A percentile compares a stretch with the other conserved stretches of the same genome.
These are phyloP conservation scores for Apamea crenata DNA, from an alignment of 2,888 invertebrate species.

Conservation along the genomic window DNA sequence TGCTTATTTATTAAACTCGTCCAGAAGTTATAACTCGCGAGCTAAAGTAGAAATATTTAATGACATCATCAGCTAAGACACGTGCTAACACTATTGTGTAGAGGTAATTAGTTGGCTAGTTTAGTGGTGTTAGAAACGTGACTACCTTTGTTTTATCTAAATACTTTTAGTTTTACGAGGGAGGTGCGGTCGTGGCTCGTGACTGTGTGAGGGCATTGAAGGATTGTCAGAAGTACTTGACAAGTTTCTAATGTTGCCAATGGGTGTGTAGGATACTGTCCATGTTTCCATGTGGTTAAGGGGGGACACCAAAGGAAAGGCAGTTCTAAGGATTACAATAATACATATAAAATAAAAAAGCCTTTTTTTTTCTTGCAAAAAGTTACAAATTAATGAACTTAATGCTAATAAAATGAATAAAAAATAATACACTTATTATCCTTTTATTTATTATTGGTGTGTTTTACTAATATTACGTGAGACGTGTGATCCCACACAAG, in stretches of 20 bases:
- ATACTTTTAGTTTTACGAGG: conserved; percentile 45
- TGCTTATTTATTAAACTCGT: not conserved
- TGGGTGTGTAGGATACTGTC: not conserved
- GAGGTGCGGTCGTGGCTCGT: conserved; percentile 45
- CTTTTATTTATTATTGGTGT: not conserved
- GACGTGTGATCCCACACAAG: not conserved
- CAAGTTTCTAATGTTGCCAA: not conserved
- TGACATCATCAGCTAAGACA: conserved; percentile 57
- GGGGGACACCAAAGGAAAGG: too few relatives aligned
- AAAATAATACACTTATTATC: not conserved
- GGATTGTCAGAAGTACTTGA: conserved; percentile 12
- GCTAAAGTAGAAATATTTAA: conserved; percentile 10
- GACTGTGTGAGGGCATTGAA: conserved; percentile 25
- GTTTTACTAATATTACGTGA: not conserved
- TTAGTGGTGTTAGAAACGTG: conserved; percentile 56
- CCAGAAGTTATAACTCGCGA: conserved; percentile 8
- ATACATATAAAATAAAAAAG: too few relatives aligned
- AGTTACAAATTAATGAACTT: too few relatives aligned
- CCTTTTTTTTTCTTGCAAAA: too few relatives aligned
- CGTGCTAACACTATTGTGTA: conserved; percentile 47
- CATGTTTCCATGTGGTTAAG: not conserved
- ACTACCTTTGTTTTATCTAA: conserved; percentile 51
- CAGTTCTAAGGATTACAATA: too few relatives aligned
- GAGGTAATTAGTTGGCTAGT: conserved; percentile 49
- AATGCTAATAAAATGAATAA: too few relatives aligned